A percentile compares a stretch with the other conserved stretches of the same genome.
phyloP scores from a whole-genome alignment of 23 tunicate genomes.

The Styela clava region DNA sequence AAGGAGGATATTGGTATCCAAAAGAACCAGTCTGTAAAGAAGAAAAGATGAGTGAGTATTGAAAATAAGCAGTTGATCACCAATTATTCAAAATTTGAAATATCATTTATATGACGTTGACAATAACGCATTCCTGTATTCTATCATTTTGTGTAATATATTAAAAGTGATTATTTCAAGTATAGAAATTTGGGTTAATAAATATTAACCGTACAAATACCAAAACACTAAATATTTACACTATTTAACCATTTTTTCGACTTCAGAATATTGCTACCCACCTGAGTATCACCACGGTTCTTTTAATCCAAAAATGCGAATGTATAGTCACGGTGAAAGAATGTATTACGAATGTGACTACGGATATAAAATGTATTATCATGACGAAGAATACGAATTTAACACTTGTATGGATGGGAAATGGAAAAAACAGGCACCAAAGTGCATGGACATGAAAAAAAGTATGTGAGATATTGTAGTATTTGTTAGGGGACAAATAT shows the following conservation, averaged over 20 bases:
- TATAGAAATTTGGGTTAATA: too few species aligned
- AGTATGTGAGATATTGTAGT: neutral
- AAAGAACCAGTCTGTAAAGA: constrained; percentile 12
- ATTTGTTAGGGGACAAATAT: too few species aligned
- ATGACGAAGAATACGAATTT: constrained; percentile 3
- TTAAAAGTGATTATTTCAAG: too few species aligned
- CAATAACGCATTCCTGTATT: too few species aligned
- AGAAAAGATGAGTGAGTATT: constrained; percentile 13
- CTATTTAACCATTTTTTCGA: too few species aligned
- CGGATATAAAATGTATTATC: constrained; percentile 5
- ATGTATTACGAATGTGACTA: neutral
- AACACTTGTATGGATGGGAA: constrained; percentile 16
- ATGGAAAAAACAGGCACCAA: constrained; percentile 12
- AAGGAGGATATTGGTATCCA: constrained; percentile 8
- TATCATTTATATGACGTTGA: too few species aligned
- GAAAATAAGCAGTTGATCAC: too few species aligned
- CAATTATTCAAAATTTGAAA: too few species aligned
- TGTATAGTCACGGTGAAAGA: constrained; percentile 2
- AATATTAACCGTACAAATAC: too few species aligned
- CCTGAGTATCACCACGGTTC: constrained; percentile 2
- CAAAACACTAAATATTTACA: too few species aligned
- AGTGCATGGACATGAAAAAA: constrained; percentile 22
- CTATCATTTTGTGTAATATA: too few species aligned
- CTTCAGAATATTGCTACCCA: constrained; percentile 3
- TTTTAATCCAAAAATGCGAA: neutral